Base-by-base conservation (phyloP, 1,140 invertebrate species). In the Asobara japonica region DNA sequence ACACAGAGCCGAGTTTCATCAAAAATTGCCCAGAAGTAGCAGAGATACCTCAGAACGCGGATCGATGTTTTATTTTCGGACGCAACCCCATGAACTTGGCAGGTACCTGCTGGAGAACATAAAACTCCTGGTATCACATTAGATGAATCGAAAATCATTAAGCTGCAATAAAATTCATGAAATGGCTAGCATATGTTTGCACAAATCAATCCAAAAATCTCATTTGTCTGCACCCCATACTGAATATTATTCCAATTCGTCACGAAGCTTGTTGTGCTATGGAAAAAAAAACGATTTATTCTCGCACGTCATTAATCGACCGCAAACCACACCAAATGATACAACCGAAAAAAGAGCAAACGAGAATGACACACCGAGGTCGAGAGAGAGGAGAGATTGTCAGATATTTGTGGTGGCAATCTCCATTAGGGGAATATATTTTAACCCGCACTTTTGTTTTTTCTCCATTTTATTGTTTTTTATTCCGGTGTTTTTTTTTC, bases 321-420 rank as follows among this genome's bases (percentile, higher is more conserved):
- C 31, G 11, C 11, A 27, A 13, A 51, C 20, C 7, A 13, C 22
- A 10, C 10, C 22, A 56, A 56, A 56, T 25, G 18, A 27, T 18
- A 56, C 18, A 20, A 22, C 20, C 5, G 5, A 36, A 56, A 56
- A 56, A 27, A 22, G 7, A 25, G 18, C 22, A 45, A 2, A 56
- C 22, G 25, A 11, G 22, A 13, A 25, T 56, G 51, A 56, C 22
- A 70, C 69, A 60, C n/a, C n/a, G n/a, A n/a, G n/a, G n/a, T n/a
- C n/a, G n/a, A n/a, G n/a, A n/a, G n/a, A n/a, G n/a, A n/a, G n/a
- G 31, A 33, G 30, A 31, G 48, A 31, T 30, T 69, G 31, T 56
- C 31, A 69, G 61, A 56, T 60, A 64, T 70, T 70, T 61, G 61
- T 61, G 36, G 60, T 64, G 36, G 69, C 69, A 64, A 70, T 70